phyloP scores from a whole-genome alignment of 2,797 vertebrate genomes.

The Coregonus sp. region DNA sequence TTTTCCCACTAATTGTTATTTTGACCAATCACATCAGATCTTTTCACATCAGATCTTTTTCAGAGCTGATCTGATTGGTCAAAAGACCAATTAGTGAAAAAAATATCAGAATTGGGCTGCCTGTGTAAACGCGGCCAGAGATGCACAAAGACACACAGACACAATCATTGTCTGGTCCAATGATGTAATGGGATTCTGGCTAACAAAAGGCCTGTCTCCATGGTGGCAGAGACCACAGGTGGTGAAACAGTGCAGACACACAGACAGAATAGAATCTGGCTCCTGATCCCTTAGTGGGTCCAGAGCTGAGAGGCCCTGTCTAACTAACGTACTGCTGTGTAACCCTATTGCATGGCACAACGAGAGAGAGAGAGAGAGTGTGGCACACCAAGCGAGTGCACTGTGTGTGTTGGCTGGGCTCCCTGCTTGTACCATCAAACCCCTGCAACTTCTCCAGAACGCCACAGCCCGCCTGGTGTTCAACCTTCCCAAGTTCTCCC shows the following conservation, averaged over 20 bases:
- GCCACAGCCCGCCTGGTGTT: no score
- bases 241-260: slow-evolving; percentile 10
- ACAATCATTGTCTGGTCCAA: slow-evolving; percentile 13
- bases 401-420: neutral
- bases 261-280: neutral
- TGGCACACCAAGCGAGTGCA: neutral
- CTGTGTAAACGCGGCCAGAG: no score
- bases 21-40: no score
- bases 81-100: no score
- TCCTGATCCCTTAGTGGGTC: slow-evolving; percentile 1
- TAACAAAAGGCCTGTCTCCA: slow-evolving; percentile 29
- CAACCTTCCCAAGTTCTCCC: no score
- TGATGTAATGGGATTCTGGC: slow-evolving; percentile 33
- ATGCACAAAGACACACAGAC: neutral
- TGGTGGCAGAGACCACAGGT: slow-evolving; percentile 23
- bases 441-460: no score
- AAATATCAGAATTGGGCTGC: no score
- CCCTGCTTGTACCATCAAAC: no score
- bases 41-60: neutral
- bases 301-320: neutral
- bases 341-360: neutral
- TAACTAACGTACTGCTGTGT: slow-evolving; percentile 1
- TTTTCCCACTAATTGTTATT: no score
- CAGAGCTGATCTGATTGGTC: no score
- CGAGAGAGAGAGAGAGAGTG: neutral